These are phyloP conservation scores for Aeoliscus strigatus DNA, from an alignment of 2,797 vertebrate species.

Conservation along the genomic window DNA sequence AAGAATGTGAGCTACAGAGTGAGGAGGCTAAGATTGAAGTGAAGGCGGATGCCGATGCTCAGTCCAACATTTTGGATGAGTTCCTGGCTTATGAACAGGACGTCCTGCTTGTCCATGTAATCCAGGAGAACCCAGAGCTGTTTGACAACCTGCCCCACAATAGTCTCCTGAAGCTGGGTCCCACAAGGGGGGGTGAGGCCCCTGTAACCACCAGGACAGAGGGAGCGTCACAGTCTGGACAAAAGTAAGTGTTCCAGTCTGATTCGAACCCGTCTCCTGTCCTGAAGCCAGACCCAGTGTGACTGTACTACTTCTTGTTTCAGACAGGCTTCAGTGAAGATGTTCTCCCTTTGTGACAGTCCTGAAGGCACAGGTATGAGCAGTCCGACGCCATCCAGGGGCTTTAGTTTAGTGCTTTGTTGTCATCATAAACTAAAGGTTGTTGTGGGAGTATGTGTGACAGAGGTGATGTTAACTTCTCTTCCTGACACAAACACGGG, in stretches of 20 bases:
- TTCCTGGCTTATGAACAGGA: conserved; percentile 86
- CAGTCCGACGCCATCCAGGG: too few species aligned
- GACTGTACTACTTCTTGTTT: too few species aligned
- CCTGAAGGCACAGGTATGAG: conserved; percentile 37
- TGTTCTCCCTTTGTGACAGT: too few species aligned
- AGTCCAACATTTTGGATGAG: conserved; percentile 64
- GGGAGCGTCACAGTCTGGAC: neutral
- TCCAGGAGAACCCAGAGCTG: conserved; percentile 89
- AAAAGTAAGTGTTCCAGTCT: conserved; percentile 29
- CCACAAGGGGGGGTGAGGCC: conserved; percentile 16
- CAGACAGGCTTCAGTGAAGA: conserved; percentile 42
- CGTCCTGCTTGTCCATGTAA: conserved; percentile 85
- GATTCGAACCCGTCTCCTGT: too few species aligned
- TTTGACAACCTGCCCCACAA: conserved; percentile 70
- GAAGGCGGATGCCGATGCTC: conserved; percentile 2
- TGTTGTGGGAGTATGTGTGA: too few species aligned
- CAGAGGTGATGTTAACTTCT: too few species aligned
- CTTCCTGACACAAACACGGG: too few species aligned
- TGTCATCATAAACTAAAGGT: too few species aligned
- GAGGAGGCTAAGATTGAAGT: conserved; percentile 24
- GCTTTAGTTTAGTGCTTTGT: too few species aligned
- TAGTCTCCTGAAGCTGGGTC: conserved; percentile 45
- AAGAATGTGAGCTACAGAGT: too few species aligned
- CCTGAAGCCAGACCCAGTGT: too few species aligned
- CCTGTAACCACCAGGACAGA: conserved; percentile 16